Conservation (phyloP, 2,888 invertebrate genomes). For the Myathropa florea region DNA sequence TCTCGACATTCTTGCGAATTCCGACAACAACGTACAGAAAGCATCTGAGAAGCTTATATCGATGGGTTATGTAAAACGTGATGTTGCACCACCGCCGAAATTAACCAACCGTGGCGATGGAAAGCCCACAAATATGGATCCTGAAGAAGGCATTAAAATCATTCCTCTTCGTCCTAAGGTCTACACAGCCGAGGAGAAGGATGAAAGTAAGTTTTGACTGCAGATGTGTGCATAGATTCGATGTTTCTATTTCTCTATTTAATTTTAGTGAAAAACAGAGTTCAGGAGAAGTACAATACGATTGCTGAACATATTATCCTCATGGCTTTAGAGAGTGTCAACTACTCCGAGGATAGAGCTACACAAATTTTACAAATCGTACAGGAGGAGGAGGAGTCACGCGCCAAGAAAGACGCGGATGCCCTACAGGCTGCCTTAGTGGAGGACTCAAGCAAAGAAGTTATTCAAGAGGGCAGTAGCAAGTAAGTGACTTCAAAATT, state of each 20-base stretch:
- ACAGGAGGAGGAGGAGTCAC: slow-evolving; percentile 83
- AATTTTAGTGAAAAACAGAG: slow-evolving; percentile 84
- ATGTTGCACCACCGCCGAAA: slow-evolving; percentile 84
- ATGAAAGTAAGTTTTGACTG: slow-evolving; percentile 82
- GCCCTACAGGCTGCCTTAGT: slow-evolving; percentile 60
- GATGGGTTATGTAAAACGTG: slow-evolving; percentile 91
- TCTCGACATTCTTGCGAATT: slow-evolving; percentile 90
- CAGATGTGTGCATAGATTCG: neutral
- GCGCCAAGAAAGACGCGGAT: slow-evolving; percentile 74
- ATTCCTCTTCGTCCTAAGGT: slow-evolving; percentile 83
- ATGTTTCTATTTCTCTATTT: neutral
- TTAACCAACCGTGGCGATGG: slow-evolving; percentile 81
- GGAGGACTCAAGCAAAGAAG: slow-evolving; percentile 60
- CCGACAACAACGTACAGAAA: slow-evolving; percentile 94
- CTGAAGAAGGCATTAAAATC: slow-evolving; percentile 72
- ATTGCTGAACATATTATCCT: slow-evolving; percentile 90
- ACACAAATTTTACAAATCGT: slow-evolving; percentile 88
- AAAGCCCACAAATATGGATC: slow-evolving; percentile 75
- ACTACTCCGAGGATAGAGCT: slow-evolving; percentile 91
- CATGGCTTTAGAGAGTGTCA: slow-evolving; percentile 93
- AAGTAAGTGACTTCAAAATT: slow-evolving; percentile 43
- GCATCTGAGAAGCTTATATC: slow-evolving; percentile 90
- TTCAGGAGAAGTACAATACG: slow-evolving; percentile 87
- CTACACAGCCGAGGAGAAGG: slow-evolving; percentile 87
- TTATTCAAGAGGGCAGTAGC: slow-evolving; percentile 27